Conservation (phyloP, 2,797 vertebrate genomes). For the Tragopan temminckii region DNA sequence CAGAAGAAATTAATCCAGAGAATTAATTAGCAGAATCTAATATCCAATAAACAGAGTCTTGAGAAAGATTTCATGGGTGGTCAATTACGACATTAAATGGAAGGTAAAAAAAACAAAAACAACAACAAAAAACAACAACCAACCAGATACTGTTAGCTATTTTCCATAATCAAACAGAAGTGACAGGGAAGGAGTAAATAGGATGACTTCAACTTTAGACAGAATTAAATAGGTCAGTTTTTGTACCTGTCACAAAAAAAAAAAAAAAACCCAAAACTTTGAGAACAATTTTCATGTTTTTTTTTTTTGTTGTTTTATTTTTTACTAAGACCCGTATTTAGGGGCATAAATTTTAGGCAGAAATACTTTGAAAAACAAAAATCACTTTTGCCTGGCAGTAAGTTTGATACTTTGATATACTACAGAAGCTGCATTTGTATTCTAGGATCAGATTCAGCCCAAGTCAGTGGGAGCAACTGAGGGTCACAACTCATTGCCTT, state of each 20-base stretch:
- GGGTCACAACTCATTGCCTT: neutral
- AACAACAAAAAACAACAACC: neutral
- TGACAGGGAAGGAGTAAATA: conserved; percentile 31
- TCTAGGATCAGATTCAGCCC: neutral
- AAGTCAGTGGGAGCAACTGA: neutral
- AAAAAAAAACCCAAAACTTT: conserved; percentile 57
- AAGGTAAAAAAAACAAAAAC: conserved; percentile 48
- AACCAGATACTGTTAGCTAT: neutral
- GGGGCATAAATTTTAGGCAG: neutral
- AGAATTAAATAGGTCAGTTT: conserved; percentile 68
- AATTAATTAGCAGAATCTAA: conserved; percentile 93
- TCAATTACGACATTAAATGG: conserved; percentile 80
- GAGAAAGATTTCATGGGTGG: conserved; percentile 78
- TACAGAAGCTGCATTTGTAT: neutral
- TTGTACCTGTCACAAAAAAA: conserved; percentile 25
- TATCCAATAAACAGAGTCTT: conserved; percentile 85
- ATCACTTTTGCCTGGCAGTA: neutral
- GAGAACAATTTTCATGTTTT: neutral
- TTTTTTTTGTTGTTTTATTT: neutral
- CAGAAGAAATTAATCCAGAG: conserved; percentile 91
- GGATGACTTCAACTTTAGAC: conserved; percentile 44
- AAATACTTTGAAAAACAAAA: neutral
- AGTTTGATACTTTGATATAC: neutral
- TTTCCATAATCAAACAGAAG: conserved; percentile 55
- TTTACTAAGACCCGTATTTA: neutral